Percentiles rank a stretch among this genome's conserved stretches.
Conservation (phyloP, 2,113 vertebrate genomes). For the Fulmarus glacialis region DNA sequence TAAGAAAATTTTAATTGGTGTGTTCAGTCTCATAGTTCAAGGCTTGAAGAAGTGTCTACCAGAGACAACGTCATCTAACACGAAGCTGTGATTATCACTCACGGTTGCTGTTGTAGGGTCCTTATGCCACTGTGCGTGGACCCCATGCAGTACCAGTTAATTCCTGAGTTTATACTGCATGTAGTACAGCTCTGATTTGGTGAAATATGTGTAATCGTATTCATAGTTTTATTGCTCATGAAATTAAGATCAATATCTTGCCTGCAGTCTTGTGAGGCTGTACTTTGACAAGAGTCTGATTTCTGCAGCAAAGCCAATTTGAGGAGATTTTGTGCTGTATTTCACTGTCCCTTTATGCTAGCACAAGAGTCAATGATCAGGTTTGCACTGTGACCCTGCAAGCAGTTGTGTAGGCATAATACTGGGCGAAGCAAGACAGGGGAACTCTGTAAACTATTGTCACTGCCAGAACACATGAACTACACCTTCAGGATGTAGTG, state of each 20-base stretch:
- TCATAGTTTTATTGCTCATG: not conserved
- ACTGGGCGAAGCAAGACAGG: not conserved
- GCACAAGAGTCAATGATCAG: not conserved
- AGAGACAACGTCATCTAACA: not conserved
- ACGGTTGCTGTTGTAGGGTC: not conserved
- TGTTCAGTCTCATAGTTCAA: not conserved
- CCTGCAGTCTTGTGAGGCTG: not conserved
- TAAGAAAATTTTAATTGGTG: not conserved
- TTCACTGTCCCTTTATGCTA: not conserved
- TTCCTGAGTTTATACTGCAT: not conserved
- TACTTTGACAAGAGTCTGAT: not conserved
- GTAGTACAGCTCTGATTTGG: not conserved
- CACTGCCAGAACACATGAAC: not conserved
- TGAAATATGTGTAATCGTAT: not conserved
- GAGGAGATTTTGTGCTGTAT: not conserved
- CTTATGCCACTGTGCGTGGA: not conserved
- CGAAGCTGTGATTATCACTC: not conserved
- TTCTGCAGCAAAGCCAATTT: not conserved
- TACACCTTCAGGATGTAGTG: not conserved
- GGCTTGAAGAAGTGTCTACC: not conserved
- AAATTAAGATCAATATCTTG: not conserved
- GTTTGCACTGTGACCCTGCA: not conserved
- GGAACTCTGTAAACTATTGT: not conserved
- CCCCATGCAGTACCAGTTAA: not conserved
- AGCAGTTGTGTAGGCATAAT: not conserved